These are phyloP conservation scores for Diarsia dahlii DNA, from an alignment of 2,888 invertebrate genomes.

Conservation along the genomic window DNA sequence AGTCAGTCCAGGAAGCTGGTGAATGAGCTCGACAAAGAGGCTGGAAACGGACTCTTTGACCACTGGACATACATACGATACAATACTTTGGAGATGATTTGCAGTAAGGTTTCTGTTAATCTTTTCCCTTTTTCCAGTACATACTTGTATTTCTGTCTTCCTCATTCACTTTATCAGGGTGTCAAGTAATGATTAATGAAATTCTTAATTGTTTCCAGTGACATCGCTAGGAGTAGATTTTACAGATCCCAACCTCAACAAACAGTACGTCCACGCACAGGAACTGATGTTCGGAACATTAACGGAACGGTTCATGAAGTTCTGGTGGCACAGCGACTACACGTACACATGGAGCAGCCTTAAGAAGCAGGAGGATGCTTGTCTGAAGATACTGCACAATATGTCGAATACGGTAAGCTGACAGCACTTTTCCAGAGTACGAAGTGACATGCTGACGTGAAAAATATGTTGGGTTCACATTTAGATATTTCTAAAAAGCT, in stretches of 20 bases:
- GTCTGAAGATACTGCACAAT: constrained; percentile 7
- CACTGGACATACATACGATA: not conserved
- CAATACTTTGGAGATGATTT: not conserved
- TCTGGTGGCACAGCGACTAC: constrained; percentile 6
- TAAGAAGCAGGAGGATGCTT: not conserved
- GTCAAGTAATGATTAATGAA: not conserved
- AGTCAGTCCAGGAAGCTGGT: not conserved
- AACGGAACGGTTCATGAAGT: not conserved
- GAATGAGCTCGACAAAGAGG: not conserved
- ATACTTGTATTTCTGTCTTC: not conserved
- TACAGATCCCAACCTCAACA: not conserved
- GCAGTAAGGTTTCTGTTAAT: not conserved
- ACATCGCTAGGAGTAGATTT: constrained; percentile 1
- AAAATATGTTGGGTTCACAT: not conserved
- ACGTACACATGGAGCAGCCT: not conserved
- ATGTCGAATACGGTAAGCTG: constrained; percentile 1
- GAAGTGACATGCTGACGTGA: not conserved
- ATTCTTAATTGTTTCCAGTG: not conserved
- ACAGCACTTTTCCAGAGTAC: not conserved
- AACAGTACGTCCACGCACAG: not conserved
- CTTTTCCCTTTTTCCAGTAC: not conserved
- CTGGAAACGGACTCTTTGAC: not conserved
- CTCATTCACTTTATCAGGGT: not conserved
- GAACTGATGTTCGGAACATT: not conserved
- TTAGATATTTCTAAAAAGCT: not conserved